Conservation (phyloP, 2,113 vertebrate genomes). For the Barnardius zonarius region DNA sequence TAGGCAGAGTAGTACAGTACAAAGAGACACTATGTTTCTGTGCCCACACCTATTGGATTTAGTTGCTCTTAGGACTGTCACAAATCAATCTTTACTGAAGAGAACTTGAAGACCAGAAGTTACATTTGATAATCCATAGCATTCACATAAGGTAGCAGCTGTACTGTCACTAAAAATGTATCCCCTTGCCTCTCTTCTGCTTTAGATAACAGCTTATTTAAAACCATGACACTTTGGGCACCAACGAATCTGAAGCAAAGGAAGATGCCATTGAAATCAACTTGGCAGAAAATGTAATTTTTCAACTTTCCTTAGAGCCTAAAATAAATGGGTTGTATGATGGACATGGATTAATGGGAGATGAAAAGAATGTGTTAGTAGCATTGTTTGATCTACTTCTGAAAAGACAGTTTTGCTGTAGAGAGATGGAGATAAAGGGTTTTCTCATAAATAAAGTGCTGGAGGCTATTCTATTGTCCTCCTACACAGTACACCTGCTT, state of each 20-base stretch:
- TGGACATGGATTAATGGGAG: not conserved
- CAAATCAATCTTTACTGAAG: not conserved
- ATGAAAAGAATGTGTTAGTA: not conserved
- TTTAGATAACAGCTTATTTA: not conserved
- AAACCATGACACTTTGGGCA: not conserved
- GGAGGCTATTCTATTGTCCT: conserved; percentile 4
- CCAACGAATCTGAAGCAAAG: not conserved
- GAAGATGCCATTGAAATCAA: not conserved
- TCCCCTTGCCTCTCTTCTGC: not conserved
- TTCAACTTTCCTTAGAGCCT: not conserved
- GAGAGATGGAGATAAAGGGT: not conserved
- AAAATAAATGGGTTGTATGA: not conserved
- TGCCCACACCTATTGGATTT: not conserved
- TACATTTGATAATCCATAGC: not conserved
- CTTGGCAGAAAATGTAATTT: conserved; percentile 25
- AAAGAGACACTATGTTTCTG: not conserved
- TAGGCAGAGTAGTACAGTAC: not conserved
- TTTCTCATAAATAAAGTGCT: conserved; percentile 17
- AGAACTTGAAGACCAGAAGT: not conserved
- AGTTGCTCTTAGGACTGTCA: not conserved
- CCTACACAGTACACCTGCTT: conserved; percentile 36
- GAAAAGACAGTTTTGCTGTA: not conserved
- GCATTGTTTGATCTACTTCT: not conserved
- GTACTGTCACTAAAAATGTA: not conserved
- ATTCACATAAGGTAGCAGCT: not conserved